These are phyloP conservation scores for Philopotamus ludificatus DNA, from an alignment of 1,140 invertebrate species.

Conservation along the genomic window DNA sequence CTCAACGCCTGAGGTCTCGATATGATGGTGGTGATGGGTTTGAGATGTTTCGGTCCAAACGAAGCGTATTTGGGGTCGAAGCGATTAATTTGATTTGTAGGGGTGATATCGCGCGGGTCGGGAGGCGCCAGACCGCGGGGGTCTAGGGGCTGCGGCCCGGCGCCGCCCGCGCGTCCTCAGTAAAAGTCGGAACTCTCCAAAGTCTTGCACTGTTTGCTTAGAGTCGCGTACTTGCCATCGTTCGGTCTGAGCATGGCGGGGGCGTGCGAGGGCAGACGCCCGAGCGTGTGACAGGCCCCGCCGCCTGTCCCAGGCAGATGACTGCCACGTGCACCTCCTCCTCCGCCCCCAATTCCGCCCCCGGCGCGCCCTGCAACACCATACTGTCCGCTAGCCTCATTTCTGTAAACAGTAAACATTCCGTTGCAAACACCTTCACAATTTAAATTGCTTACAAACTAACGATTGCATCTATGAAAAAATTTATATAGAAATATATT, in stretches of 20 bases:
- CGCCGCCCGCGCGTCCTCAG: constrained; percentile 75
- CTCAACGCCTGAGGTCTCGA: constrained; percentile 22
- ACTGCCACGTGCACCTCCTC: constrained; percentile 47
- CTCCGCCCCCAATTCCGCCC: constrained; percentile 60
- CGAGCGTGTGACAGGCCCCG: constrained; percentile 56
- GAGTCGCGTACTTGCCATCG: constrained; percentile 83
- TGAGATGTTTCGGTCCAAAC: constrained; percentile 60
- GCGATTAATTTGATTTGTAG: constrained; percentile 57
- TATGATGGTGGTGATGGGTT: constrained; percentile 41
- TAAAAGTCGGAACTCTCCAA: constrained; percentile 92
- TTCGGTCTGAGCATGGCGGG: constrained; percentile 55
- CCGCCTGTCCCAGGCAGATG: constrained; percentile 44
- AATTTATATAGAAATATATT: too few relatives aligned
- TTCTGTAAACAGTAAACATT: constrained; percentile 38
- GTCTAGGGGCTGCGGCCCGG: constrained; percentile 51
- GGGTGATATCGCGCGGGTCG: constrained; percentile 44
- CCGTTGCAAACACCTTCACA: constrained; percentile 42
- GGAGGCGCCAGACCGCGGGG: constrained; percentile 42
- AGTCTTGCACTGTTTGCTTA: constrained; percentile 93
- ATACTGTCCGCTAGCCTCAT: constrained; percentile 45
- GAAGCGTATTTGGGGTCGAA: constrained; percentile 64
- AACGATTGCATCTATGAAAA: too few relatives aligned
- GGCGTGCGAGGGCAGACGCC: constrained; percentile 51
- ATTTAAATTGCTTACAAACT: neutral
- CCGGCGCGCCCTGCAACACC: constrained; percentile 57